phyloP scores from a whole-genome alignment of 1,140 invertebrate genomes.

The Pachyrhynchus sulphureomaculatus region DNA sequence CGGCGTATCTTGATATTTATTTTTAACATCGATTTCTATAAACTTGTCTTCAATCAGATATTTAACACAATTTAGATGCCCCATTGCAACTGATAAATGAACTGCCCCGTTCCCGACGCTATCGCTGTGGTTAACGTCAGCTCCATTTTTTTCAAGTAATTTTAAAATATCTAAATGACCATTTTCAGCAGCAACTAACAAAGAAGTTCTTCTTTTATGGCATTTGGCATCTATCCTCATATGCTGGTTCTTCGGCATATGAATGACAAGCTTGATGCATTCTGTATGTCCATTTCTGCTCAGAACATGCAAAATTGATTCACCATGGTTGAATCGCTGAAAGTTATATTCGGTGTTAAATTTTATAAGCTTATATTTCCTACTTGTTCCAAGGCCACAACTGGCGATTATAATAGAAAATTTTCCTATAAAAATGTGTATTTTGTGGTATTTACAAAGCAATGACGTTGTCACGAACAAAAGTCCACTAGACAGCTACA shows the following conservation, averaged over 20 bases:
- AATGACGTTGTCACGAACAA: no score
- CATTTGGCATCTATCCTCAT: neutral
- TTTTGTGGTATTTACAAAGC: no score
- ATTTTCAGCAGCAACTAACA: neutral
- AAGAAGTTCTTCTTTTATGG: neutral
- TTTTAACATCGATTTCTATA: neutral
- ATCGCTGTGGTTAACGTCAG: neutral
- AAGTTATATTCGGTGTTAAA: no score
- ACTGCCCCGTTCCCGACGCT: neutral
- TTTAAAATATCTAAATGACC: conserved; percentile 1
- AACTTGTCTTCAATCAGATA: neutral
- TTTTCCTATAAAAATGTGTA: no score
- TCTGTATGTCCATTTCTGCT: neutral
- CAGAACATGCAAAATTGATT: neutral
- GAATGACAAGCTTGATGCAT: neutral
- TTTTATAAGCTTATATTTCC: no score
- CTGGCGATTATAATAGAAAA: no score
- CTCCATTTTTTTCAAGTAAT: neutral
- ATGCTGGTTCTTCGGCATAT: neutral
- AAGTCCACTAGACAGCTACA: no score
- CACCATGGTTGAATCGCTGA: neutral
- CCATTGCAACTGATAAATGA: neutral
- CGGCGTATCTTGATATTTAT: neutral
- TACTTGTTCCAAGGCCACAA: no score
- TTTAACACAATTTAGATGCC: neutral